Evolutionary conservation across 2,888 invertebrate species (phyloP).

Genomic region (Eristalinus sepulchralis): DNA sequence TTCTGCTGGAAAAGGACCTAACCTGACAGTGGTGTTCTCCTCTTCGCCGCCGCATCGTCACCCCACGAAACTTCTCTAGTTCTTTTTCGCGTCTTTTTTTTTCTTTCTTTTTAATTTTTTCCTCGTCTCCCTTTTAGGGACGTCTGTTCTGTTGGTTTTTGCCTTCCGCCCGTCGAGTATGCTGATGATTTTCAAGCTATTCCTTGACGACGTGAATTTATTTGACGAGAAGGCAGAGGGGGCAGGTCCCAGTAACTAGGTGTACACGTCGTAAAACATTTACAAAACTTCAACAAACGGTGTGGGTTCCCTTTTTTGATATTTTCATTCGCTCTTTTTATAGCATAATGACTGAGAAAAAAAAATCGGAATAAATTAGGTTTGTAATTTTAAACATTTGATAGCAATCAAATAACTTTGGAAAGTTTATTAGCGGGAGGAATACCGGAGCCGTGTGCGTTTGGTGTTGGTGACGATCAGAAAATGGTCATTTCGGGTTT

Average conservation of each 20-base stretch:
- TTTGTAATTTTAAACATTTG: constrained; percentile 68
- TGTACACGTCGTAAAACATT: constrained; percentile 66
- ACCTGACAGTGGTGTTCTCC: constrained; percentile 12
- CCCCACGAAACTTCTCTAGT: not conserved
- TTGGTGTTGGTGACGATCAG: constrained; percentile 35
- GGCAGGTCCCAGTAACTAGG: constrained; percentile 41
- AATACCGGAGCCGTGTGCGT: constrained; percentile 12
- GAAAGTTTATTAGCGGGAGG: constrained; percentile 54
- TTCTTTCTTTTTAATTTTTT: not conserved
- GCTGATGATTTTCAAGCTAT: constrained; percentile 60
- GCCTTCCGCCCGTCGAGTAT: constrained; percentile 7
- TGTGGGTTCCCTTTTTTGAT: constrained; percentile 26
- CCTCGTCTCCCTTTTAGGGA: not conserved
- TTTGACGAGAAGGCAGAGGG: not conserved
- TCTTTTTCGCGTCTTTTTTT: not conserved
- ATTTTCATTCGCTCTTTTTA: constrained; percentile 40
- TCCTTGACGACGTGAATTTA: constrained; percentile 53
- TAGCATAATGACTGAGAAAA: constrained; percentile 61
- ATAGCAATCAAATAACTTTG: constrained; percentile 67
- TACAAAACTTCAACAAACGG: constrained; percentile 48
- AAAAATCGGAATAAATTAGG: constrained; percentile 62
- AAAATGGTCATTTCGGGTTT: constrained; percentile 53
- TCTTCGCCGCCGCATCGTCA: not conserved
- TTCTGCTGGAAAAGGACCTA: constrained; percentile 10
- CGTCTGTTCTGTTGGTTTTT: constrained; percentile 6